Percentiles rank a stretch among this genome's conserved stretches.
phyloP scores from a whole-genome alignment of 2,113 vertebrate species.

The Ceyx margarethae region DNA sequence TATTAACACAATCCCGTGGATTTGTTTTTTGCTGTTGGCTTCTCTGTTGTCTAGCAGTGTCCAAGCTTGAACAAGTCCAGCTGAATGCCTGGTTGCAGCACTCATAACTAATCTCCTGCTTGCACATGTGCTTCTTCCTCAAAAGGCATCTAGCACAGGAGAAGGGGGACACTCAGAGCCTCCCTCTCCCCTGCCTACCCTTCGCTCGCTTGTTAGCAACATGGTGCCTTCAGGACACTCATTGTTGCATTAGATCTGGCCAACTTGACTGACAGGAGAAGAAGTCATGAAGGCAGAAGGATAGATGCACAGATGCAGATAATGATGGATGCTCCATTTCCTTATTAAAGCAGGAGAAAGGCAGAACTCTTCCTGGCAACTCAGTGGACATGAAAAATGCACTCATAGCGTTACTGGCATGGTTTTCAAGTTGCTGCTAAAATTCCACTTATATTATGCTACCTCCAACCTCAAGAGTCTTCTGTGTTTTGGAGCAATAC shows the following conservation, averaged over 20 bases:
- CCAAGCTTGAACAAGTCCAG: not conserved
- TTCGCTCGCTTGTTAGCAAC: not conserved
- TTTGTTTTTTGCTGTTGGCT: not conserved
- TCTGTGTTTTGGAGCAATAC: slow-evolving; percentile 47
- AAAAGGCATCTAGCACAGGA: not conserved
- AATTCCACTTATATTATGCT: slow-evolving; percentile 56
- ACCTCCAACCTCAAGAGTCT: slow-evolving; percentile 20
- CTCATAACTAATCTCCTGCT: not conserved
- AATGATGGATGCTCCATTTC: not conserved
- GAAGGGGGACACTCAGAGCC: not conserved
- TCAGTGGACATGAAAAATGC: slow-evolving; percentile 9
- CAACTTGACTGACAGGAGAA: not conserved
- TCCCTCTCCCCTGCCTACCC: not conserved
- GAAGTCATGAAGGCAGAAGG: not conserved
- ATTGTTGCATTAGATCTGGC: not conserved
- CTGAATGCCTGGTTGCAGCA: not conserved
- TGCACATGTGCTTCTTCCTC: not conserved
- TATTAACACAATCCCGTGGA: not conserved
- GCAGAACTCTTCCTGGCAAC: slow-evolving; percentile 18
- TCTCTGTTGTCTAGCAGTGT: not conserved
- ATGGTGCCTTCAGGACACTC: not conserved
- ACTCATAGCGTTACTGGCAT: slow-evolving; percentile 22
- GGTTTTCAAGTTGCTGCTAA: slow-evolving; percentile 50
- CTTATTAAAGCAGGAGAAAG: slow-evolving; percentile 35
- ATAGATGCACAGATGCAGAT: not conserved